Conservation (phyloP, 2,113 vertebrate species). For the Callaeas wilsoni region DNA sequence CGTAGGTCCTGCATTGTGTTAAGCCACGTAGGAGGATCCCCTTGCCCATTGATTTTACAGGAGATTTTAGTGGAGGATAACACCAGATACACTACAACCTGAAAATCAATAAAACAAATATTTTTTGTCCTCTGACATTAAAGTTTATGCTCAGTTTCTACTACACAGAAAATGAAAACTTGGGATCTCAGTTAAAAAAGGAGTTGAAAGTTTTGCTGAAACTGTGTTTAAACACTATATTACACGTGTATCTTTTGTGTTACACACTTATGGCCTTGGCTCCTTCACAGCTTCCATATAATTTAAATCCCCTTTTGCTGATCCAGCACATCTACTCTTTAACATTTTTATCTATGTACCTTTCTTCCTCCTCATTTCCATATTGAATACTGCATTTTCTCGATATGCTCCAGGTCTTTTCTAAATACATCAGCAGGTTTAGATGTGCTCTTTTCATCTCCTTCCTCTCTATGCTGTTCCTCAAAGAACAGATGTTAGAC, state of each 20-base stretch:
- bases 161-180: not conserved
- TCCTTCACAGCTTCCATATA: not conserved
- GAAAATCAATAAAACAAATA: not conserved
- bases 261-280: fast-evolving
- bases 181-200: not conserved
- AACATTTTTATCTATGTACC: not conserved
- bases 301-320: not conserved
- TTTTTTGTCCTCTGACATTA: not conserved
- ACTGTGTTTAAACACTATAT: not conserved
- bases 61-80: not conserved
- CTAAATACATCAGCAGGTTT: not conserved
- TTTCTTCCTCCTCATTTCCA: not conserved
- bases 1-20: not conserved
- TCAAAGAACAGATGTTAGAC: slow-evolving; percentile 1
- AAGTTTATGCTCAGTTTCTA: not conserved
- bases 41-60: not conserved
- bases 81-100: not conserved
- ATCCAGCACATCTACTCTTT: not conserved
- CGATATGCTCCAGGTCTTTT: not conserved
- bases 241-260: not conserved
- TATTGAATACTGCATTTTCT: not conserved
- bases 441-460: not conserved
- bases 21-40: not conserved
- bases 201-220: not conserved
- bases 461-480: not conserved